Percentiles rank a stretch among this genome's conserved stretches.
phyloP scores from a whole-genome alignment of 2,113 vertebrate species.

The Caretta caretta region DNA sequence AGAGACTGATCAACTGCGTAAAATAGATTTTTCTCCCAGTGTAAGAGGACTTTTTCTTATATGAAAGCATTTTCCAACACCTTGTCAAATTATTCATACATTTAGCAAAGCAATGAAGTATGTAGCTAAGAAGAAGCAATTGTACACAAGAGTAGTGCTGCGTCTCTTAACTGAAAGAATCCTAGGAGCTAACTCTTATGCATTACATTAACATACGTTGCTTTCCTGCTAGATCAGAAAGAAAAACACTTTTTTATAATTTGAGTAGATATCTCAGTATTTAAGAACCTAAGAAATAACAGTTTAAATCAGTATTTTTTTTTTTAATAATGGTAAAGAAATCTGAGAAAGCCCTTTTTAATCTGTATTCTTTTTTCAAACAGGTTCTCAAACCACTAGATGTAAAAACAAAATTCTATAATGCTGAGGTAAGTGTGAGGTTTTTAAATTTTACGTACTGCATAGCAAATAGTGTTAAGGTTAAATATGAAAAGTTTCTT shows the following conservation, averaged over 20 bases:
- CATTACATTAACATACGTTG: background rate
- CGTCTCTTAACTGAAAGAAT: background rate
- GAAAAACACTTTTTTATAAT: background rate
- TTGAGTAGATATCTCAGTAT: background rate
- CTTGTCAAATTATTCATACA: background rate
- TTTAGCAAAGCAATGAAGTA: background rate
- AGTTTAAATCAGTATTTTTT: background rate
- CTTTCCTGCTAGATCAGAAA: background rate
- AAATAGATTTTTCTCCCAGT: background rate
- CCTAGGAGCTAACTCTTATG: background rate
- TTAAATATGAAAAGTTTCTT: background rate
- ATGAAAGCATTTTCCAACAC: background rate
- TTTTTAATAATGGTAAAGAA: constrained; percentile 43
- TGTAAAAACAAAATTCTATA: constrained; percentile 99
- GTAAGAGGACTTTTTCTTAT: background rate
- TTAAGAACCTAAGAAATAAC: background rate
- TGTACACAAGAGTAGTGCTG: background rate
- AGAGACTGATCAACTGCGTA: background rate
- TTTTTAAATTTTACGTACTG: background rate
- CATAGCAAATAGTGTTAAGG: background rate
- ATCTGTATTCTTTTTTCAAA: constrained; percentile 83
- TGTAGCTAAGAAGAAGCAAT: background rate
- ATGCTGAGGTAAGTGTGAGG: constrained; percentile 90
- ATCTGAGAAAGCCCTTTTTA: constrained; percentile 72
- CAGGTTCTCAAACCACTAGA: constrained; percentile 98